phyloP scores from a whole-genome alignment of 2,797 vertebrate genomes.

The Lophura swinhoii region DNA sequence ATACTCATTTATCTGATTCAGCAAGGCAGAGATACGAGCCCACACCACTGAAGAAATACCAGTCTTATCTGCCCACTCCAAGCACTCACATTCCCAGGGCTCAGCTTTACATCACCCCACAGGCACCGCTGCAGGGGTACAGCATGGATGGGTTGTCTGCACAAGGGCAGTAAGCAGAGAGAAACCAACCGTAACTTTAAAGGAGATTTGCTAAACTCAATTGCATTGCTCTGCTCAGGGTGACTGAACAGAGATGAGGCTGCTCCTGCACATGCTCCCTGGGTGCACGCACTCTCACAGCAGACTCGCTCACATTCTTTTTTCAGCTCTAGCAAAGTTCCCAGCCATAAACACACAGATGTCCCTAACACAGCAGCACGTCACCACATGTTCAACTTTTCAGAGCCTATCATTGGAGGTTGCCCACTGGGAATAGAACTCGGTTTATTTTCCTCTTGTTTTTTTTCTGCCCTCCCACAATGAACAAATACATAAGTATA shows the following conservation, averaged over 20 bases:
- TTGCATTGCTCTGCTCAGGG: background rate
- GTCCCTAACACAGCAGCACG: constrained; percentile 42
- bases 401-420: background rate
- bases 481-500: background rate
- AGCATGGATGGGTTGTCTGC: background rate
- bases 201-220: background rate
- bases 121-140: rapidly evolving
- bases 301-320: constrained; percentile 22
- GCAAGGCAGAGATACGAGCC: background rate
- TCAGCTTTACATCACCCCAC: background rate
- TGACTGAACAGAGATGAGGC: too few relatives aligned
- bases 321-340: constrained; percentile 24
- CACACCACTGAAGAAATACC: background rate
- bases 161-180: background rate
- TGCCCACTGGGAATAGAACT: constrained; percentile 27
- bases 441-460: background rate
- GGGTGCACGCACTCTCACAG: background rate
- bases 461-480: background rate
- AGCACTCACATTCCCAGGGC: background rate
- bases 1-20: background rate
- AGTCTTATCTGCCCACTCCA: background rate
- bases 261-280: too few relatives aligned
- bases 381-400: background rate
- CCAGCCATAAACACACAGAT: constrained; percentile 20
- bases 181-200: background rate